Conservation (phyloP, 2,113 vertebrate species). For the Catharus bicknelli region DNA sequence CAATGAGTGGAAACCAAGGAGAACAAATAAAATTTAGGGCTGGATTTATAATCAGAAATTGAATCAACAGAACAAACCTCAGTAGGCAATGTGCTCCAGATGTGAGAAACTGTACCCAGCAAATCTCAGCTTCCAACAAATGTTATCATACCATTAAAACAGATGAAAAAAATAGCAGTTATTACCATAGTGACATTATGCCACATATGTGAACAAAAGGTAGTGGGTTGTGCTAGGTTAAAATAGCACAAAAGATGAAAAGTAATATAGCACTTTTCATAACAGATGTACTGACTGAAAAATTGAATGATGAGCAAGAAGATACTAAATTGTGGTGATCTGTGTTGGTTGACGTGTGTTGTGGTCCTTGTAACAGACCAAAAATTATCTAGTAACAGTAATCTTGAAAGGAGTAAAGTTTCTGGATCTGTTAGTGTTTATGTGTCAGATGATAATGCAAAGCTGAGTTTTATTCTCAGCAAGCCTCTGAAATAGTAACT, state of each 20-base stretch:
- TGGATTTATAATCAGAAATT: constrained; percentile 38
- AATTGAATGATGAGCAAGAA: neutral
- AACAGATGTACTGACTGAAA: neutral
- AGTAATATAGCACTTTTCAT: neutral
- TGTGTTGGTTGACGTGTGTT: neutral
- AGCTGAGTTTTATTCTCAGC: neutral
- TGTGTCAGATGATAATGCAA: neutral
- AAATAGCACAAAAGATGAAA: constrained; percentile 45
- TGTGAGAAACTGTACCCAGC: neutral
- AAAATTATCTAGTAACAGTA: neutral
- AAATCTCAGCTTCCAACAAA: constrained; percentile 12
- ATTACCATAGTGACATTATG: constrained; percentile 50
- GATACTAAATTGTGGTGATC: neutral
- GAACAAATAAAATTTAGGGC: constrained; percentile 38
- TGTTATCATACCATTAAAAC: constrained; percentile 13
- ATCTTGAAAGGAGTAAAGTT: neutral
- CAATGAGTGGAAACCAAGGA: constrained; percentile 19
- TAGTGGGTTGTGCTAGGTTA: constrained; percentile 22
- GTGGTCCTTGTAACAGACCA: neutral
- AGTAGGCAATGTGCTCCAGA: neutral
- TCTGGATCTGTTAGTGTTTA: neutral
- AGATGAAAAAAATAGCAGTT: constrained; percentile 35
- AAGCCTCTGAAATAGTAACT: neutral
- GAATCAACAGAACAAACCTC: constrained; percentile 18
- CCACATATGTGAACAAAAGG: constrained; percentile 49